Evolutionary conservation across 37 sponge, comb jelly and placozoan species (phyloP).

Genomic region (Axinella damicornis): DNA sequence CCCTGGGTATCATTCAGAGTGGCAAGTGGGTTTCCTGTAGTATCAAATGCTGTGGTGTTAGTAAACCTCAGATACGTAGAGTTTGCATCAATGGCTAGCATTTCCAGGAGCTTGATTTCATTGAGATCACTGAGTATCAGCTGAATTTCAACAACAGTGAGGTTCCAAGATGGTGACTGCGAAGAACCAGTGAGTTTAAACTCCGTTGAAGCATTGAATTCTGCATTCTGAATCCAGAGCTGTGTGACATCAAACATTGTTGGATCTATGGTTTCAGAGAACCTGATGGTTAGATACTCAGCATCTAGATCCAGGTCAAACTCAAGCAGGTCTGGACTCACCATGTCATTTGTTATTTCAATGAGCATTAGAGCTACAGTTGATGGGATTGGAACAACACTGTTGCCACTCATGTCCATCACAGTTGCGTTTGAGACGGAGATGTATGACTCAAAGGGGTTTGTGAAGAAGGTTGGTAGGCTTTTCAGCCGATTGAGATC

Average conservation of each 20-base stretch:
- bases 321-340: constrained; percentile 32
- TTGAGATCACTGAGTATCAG: constrained; percentile 70
- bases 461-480: constrained; percentile 41
- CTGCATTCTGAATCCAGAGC: constrained; percentile 69
- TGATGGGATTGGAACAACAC: constrained; percentile 17
- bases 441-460: constrained; percentile 18
- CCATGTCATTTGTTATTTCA: constrained; percentile 40
- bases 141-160: constrained; percentile 57
- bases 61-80: constrained; percentile 76
- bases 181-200: constrained; percentile 33
- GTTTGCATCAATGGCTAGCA: constrained; percentile 50
- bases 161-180: constrained; percentile 36
- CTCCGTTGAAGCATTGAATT: constrained; percentile 33
- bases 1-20: constrained; percentile 64
- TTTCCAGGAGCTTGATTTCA: constrained; percentile 62
- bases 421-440: constrained; percentile 60
- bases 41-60: constrained; percentile 56
- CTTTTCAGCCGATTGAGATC: constrained; percentile 81
- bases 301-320: constrained; percentile 82
- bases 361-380: constrained; percentile 17
- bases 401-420: constrained; percentile 87
- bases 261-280: constrained; percentile 79
- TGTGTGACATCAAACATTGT: constrained; percentile 37
- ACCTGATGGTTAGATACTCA: constrained; percentile 66
- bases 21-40: constrained; percentile 44